Evolutionary conservation across 92 coral and sea anemone genomes (phyloP), one percentile per base, ranked within the genome.

Genomic region (Diadumene lineata): DNA sequence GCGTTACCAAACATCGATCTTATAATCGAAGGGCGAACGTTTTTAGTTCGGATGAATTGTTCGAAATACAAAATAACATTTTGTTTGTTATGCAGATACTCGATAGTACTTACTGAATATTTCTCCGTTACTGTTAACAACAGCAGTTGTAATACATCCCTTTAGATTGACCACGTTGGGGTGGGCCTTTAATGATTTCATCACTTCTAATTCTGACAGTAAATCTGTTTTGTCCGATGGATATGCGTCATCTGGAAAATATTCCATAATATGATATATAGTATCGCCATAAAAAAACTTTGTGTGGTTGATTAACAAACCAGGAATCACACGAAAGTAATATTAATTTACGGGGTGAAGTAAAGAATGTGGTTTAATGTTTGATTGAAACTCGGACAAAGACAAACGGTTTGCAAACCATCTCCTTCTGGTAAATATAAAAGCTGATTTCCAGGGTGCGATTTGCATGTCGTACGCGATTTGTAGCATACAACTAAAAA

Each of bases 141-240:
- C 43, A 27, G 66, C 55, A 61, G 15, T 53, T 29, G 75, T 77
- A 19, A 68, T 16, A 64, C 82, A 77, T 2, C 82, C 82, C 68
- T 77, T 77, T 1, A 77, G 58, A 7, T 33, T 68, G 17, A 77
- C 82, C 0, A 77, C 58, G 31, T 77, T 77, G 31, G 74, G 82
- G 34, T 77, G 82, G 8, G 74, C 43, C 33, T 77, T 23, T 21
- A 77, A 60, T 1, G 70, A 50, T 34, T 77, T 77, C 63, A 77
- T 72, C 65, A 77, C 75, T 32, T 51, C 66, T 22, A 77, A 75
- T 32, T 77, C 82, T 21, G 75, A 56, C 27, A 77, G 38, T 56
- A 77, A 38, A 56, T 77, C 82, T 56, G 43, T 51, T 48, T 67
- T 66, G 43, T 77, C 82, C 34, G 75, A 53, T 34, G 66, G 74